Percentiles rank a stretch among this genome's conserved stretches.
Conservation (phyloP, 1,140 invertebrate genomes). For the Caenorhabditis latens region DNA sequence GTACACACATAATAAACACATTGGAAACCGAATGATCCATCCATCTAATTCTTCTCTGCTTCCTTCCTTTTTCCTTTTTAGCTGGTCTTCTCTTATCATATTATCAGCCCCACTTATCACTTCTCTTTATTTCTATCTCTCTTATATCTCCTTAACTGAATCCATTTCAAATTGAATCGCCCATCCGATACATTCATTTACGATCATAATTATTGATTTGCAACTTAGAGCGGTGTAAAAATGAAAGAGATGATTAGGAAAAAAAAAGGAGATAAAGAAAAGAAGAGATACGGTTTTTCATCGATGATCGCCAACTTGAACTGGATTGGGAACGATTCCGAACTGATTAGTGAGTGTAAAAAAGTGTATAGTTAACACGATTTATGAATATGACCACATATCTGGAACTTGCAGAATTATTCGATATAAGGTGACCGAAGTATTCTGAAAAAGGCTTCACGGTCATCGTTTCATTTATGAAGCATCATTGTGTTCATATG, state of each 20-base stretch:
- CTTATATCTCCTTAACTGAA: neutral
- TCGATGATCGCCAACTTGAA: neutral
- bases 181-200: conserved; percentile 29
- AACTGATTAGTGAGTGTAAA: neutral
- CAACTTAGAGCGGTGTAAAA: neutral
- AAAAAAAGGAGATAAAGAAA: neutral
- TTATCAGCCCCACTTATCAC: conserved; percentile 35
- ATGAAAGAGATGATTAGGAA: neutral
- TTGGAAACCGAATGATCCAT: conserved; percentile 13
- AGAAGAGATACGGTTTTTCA: neutral
- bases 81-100: conserved; percentile 44
- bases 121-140: conserved; percentile 29
- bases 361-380: neutral
- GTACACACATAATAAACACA: conserved; percentile 48
- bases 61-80: neutral
- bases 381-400: neutral
- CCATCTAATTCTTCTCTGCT: conserved; percentile 35
- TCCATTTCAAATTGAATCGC: conserved; percentile 23
- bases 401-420: neutral
- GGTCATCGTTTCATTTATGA: no score
- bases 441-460: no score
- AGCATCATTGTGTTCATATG: no score
- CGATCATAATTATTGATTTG: conserved; percentile 55
- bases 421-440: no score
- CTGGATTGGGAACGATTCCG: neutral